A percentile compares a stretch with the other conserved stretches of the same genome.
phyloP scores from a whole-genome alignment of 2,888 invertebrate species.

The Hylaea fasciaria region DNA sequence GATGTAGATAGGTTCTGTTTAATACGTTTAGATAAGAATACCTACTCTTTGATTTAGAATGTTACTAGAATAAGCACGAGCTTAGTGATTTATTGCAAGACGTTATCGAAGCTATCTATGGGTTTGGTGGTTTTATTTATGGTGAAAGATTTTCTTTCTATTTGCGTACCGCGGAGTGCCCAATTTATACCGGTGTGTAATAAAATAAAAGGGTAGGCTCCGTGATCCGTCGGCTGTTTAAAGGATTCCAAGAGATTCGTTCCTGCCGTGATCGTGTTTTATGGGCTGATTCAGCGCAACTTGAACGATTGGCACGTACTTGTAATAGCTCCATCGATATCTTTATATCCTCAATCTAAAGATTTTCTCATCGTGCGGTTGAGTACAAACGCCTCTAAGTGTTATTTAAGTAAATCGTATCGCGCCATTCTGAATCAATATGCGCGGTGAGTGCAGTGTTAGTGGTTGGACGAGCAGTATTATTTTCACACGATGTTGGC shows the following conservation, averaged over 20 bases:
- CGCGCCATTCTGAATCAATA: slow-evolving; percentile 10
- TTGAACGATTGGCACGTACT: slow-evolving; percentile 69
- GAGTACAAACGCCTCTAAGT: slow-evolving; percentile 24
- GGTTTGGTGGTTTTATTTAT: slow-evolving; percentile 27
- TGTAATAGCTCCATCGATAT: slow-evolving; percentile 64
- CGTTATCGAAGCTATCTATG: slow-evolving; percentile 16
- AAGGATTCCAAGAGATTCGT: slow-evolving; percentile 57
- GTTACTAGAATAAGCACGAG: slow-evolving; percentile 25
- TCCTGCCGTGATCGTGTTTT: slow-evolving; percentile 51
- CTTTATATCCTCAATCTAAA: slow-evolving; percentile 48
- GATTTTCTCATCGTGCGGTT: slow-evolving; percentile 33
- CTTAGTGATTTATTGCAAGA: slow-evolving; percentile 24
- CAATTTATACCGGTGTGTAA: slow-evolving; percentile 50
- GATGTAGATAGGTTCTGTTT: slow-evolving; percentile 20
- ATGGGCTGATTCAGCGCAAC: slow-evolving; percentile 66
- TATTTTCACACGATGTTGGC: background rate
- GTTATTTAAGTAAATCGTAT: slow-evolving; percentile 30
- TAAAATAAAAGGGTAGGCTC: slow-evolving; percentile 51
- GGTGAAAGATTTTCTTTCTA: slow-evolving; percentile 28
- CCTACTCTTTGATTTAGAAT: slow-evolving; percentile 23
- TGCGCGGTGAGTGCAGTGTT: background rate
- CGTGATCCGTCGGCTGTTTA: slow-evolving; percentile 45
- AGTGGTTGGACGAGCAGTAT: background rate
- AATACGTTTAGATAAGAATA: slow-evolving; percentile 19
- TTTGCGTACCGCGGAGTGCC: slow-evolving; percentile 25